Percentiles rank a stretch among this genome's conserved stretches.
Evolutionary conservation across 2,888 invertebrate species (phyloP).

Genomic region (Auanema freiburgensis): DNA sequence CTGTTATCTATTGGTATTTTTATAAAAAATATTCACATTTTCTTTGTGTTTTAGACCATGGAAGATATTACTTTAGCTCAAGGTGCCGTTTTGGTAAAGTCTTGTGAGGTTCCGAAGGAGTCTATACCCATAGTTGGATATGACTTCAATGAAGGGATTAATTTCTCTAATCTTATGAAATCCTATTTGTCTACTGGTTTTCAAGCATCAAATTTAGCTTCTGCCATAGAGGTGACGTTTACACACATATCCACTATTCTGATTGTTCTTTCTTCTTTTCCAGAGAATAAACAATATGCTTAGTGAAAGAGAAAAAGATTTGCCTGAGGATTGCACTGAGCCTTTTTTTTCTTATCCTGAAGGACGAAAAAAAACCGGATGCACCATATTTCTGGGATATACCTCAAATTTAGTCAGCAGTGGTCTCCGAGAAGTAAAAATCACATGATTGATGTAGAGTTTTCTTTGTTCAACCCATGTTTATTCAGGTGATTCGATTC

Average conservation of each 20-base stretch:
- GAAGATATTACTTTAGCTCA: slow-evolving; percentile 46
- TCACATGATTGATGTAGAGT: slow-evolving; percentile 1
- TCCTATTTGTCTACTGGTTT: slow-evolving; percentile 85
- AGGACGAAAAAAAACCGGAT: slow-evolving; percentile 68
- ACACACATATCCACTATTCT: neutral
- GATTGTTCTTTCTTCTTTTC: slow-evolving; percentile 12
- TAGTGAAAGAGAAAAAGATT: slow-evolving; percentile 32
- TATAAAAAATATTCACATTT: no score
- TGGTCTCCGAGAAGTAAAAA: slow-evolving; percentile 79
- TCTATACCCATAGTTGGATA: slow-evolving; percentile 72
- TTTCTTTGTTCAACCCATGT: slow-evolving; percentile 3
- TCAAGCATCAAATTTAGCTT: slow-evolving; percentile 92
- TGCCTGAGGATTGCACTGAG: slow-evolving; percentile 31
- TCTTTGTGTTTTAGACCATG: no score
- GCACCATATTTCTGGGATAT: slow-evolving; percentile 93
- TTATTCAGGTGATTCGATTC: slow-evolving; percentile 33
- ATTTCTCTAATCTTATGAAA: slow-evolving; percentile 81
- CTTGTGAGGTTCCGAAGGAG: slow-evolving; percentile 40
- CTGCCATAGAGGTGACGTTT: slow-evolving; percentile 82
- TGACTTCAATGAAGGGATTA: slow-evolving; percentile 85
- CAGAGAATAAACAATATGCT: slow-evolving; percentile 59
- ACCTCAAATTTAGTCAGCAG: slow-evolving; percentile 96
- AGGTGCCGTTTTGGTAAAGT: slow-evolving; percentile 52
- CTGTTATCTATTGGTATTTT: no score
- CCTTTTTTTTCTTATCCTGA: slow-evolving; percentile 55